Evolutionary conservation across 1,140 invertebrate species (phyloP), one percentile per base, ranked within the genome.

Genomic region (Drosophila orena): DNA sequence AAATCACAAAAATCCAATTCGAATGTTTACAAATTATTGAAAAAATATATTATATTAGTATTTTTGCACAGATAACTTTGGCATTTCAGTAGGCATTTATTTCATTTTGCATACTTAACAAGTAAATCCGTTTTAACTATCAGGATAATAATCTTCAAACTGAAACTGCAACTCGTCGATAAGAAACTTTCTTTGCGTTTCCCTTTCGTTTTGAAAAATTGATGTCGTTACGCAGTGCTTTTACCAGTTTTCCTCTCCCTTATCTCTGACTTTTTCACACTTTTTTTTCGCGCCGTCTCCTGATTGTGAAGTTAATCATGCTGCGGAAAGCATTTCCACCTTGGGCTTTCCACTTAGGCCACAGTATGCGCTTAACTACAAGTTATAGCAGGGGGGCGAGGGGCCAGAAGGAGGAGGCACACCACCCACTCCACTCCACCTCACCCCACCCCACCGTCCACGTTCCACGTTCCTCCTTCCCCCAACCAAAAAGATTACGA

Each of bases 171-270:
- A 43, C 3, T 10, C 2, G 20, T 20, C 20, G 5, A 12, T 24
- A 12, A 22, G 2, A 24, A 24, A 6, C 20, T 20, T 40, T 50
- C 24, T 12, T 53, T 42, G 12, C 24, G 27, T 27, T 14, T 27
- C 10, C 22, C 17, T 37, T 61, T 22, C 58, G 30, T 7, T 58
- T 59, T 30, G 14, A 8, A 17, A 22, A 40, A 58, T n/a, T 14
- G 10, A n/a, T 58, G 53, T 57, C 24, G 27, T 60, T 30, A 50
- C 27, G 53, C 59, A 61, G 59, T 62, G 57, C 61, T 65, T 60
- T 49, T 27, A 49, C 3, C n/a, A 40, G 12, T 64, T 49, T 30
- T 65, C 42, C 58, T 11, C 43, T 17, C 14, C 35, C 24, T 46
- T 5, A 15, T 47, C 14, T 22, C 17, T 35, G 35, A 52, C 35